Percentiles rank a stretch among this genome's conserved stretches.
Evolutionary conservation across 2,888 invertebrate genomes (phyloP).

Genomic region (Nebria brevicollis): DNA sequence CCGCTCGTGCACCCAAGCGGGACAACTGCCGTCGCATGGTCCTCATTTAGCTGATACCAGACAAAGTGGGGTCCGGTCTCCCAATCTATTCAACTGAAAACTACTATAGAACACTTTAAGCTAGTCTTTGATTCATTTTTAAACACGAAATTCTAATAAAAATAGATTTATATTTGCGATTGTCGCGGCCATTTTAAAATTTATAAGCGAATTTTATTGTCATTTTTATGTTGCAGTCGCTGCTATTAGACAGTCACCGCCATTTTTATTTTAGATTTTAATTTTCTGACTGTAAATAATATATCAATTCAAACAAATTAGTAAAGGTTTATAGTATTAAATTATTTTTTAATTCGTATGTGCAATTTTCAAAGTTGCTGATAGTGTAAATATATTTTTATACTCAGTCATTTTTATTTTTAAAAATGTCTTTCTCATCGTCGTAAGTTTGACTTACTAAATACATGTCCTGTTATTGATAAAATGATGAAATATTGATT

Average conservation of each 20-base stretch:
- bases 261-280: neutral
- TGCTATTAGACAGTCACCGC: too few relatives aligned
- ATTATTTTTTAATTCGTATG: neutral
- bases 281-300: slow-evolving; percentile 2
- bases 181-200: too few relatives aligned
- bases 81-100: slow-evolving; percentile 22
- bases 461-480: neutral
- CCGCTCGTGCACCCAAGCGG: slow-evolving; percentile 89
- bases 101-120: slow-evolving; percentile 27
- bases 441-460: slow-evolving; percentile 38
- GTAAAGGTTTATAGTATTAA: neutral
- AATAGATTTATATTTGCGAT: neutral
- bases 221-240: too few relatives aligned
- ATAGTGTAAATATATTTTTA: slow-evolving; percentile 28
- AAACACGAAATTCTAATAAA: neutral
- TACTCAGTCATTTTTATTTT: neutral
- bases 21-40: slow-evolving; percentile 71
- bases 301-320: neutral
- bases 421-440: neutral
- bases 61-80: slow-evolving; percentile 32
- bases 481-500: neutral
- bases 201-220: too few relatives aligned
- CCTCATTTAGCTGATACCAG: slow-evolving; percentile 60
- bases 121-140: slow-evolving; percentile 41
- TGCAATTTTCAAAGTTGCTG: slow-evolving; percentile 40